Conservation (phyloP, 1,140 invertebrate species). For the Zaprionus camerounensis region DNA sequence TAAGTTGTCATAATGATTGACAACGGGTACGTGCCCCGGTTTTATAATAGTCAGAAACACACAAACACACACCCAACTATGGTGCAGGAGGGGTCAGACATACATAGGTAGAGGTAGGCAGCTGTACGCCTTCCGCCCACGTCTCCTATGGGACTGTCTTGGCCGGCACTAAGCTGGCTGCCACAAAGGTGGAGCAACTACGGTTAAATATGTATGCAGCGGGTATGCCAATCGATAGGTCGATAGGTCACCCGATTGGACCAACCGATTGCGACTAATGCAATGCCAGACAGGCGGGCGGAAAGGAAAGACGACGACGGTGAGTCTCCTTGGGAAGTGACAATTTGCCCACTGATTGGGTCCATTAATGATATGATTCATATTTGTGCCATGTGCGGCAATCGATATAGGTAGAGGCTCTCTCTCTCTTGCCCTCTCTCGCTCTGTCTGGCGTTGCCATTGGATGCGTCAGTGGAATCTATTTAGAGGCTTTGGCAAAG, state of each 20-base stretch:
- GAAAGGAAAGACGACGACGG: too few relatives aligned
- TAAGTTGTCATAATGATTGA: conserved; percentile 68
- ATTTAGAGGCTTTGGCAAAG: conserved; percentile 52
- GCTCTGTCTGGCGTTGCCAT: neutral
- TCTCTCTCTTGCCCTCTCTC: neutral
- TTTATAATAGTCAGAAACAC: conserved; percentile 30
- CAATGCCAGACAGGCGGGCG: neutral
- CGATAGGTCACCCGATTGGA: neutral
- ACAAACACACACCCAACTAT: neutral
- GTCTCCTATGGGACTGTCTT: neutral
- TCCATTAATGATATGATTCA: conserved; percentile 38
- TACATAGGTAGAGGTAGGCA: neutral
- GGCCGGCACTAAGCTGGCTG: conserved; percentile 18
- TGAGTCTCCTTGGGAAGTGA: conserved; percentile 5
- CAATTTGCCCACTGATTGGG: conserved; percentile 31
- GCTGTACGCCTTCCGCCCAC: neutral
- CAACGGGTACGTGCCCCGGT: conserved; percentile 55
- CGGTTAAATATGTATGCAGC: conserved; percentile 26
- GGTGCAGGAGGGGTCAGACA: neutral
- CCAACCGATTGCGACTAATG: neutral
- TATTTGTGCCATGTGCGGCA: conserved; percentile 14
- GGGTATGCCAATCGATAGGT: neutral
- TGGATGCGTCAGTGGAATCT: conserved; percentile 15
- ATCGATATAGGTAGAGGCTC: neutral
- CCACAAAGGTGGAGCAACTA: conserved; percentile 2